phyloP scores from a whole-genome alignment of 2,113 vertebrate genomes.

The Rana temporaria region DNA sequence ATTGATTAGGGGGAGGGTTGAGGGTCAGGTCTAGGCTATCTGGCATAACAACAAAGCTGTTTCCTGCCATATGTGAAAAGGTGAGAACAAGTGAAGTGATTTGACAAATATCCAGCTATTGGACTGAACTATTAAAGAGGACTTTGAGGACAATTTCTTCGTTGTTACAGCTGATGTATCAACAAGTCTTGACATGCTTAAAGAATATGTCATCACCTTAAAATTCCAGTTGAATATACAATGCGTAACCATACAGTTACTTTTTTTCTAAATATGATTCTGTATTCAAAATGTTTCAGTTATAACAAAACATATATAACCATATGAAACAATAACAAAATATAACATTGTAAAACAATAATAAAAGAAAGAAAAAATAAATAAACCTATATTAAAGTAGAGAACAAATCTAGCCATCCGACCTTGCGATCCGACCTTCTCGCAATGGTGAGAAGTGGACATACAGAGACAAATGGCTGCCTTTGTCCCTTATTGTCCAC shows the following conservation, averaged over 20 bases:
- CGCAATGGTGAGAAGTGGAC: no score
- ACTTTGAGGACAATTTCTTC: slow-evolving; percentile 48
- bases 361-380: no score
- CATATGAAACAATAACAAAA: no score
- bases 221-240: slow-evolving; percentile 41
- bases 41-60: slow-evolving; percentile 59
- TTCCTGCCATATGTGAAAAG: slow-evolving; percentile 56
- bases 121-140: slow-evolving; percentile 44
- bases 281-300: no score
- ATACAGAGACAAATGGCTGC: no score
- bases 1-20: slow-evolving; percentile 58
- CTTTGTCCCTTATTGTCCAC: no score
- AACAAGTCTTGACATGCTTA: slow-evolving; percentile 56
- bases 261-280: no score
- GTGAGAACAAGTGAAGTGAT: slow-evolving; percentile 56
- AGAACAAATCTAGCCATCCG: no score
- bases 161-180: slow-evolving; percentile 54
- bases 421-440: no score
- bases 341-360: no score
- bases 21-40: slow-evolving; percentile 58
- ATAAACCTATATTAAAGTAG: no score
- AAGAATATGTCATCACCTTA: slow-evolving; percentile 57
- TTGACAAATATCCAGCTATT: slow-evolving; percentile 55
- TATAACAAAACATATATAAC: no score
- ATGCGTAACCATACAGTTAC: slow-evolving; percentile 11